Percentiles rank a stretch among this genome's conserved stretches.
These are phyloP conservation scores for Promerops cafer DNA, from an alignment of 2,113 vertebrate species.

Conservation along the genomic window DNA sequence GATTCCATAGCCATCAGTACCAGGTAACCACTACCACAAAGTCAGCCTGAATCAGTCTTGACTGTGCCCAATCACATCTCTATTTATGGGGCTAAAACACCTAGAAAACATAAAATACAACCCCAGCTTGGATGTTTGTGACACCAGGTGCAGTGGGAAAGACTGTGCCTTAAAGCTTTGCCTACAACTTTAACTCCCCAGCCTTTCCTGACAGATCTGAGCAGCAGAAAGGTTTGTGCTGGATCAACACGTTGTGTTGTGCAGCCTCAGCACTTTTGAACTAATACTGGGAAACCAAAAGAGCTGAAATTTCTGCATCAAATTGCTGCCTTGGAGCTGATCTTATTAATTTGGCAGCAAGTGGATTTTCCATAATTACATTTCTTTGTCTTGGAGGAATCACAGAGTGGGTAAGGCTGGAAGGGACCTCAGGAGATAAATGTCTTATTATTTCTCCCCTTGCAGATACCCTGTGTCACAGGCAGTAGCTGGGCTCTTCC, in stretches of 20 bases:
- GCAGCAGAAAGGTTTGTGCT: background rate
- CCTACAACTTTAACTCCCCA: background rate
- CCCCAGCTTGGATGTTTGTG: background rate
- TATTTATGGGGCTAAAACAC: background rate
- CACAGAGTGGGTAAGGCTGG: background rate
- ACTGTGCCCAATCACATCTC: background rate
- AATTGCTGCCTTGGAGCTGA: background rate
- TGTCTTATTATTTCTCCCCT: background rate
- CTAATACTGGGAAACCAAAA: background rate
- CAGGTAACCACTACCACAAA: background rate
- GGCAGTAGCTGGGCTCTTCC: background rate
- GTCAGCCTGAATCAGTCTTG: background rate
- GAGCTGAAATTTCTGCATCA: background rate
- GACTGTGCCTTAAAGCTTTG: rapidly evolving
- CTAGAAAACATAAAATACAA: background rate
- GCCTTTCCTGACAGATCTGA: background rate
- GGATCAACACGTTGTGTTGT: background rate
- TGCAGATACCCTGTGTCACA: background rate
- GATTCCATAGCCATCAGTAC: background rate
- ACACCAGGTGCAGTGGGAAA: background rate
- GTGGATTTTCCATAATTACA: background rate
- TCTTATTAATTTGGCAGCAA: background rate
- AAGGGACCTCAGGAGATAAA: background rate
- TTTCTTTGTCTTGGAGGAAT: background rate
- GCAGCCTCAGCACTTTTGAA: background rate